Evolutionary conservation across 1,140 invertebrate genomes (phyloP), one percentile per base, ranked within the genome.

Genomic region (Hylaeus volcanicus): DNA sequence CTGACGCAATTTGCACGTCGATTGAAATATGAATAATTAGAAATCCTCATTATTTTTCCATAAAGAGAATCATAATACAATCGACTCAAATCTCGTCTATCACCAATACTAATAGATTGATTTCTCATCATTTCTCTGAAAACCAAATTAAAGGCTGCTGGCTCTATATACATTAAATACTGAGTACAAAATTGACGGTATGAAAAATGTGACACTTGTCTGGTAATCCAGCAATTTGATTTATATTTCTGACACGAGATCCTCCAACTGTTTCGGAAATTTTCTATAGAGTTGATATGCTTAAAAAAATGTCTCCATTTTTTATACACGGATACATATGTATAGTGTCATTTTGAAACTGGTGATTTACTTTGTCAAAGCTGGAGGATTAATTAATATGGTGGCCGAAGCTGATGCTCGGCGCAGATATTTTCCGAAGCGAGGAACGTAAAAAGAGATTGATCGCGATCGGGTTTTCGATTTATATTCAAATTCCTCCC

Each of bases 401-500:
- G 60, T 73, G 69, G 76, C 48, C 60, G 55, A 73, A 73, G 69
- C 11, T 73, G 69, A 73, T 73, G 60, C 41, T 53, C 39, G 51
- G 5, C 9, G n/a, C 56, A 72, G 69, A 72, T 79, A 72, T 79
- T 73, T 64, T 26, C 39, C 58, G 37, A 61, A 61, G 37, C 58
- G 58, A 6, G 56, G 58, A 48, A 79, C 26, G 41, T 55, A 72
- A 77, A 73, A 73, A 72, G 58, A 73, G 70, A 79, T 73, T 79
- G 76, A 79, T 79, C 70, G 60, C 51, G 70, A 79, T 79, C 76
- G 41, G 60, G 51, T 79, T 79, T 79, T 79, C 76, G 76, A 79
- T 79, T 79, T 79, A 79, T 79, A 79, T 79, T 79, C 76, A 79
- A 79, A 79, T 79, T 79, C 60, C 60, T 53, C 58, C 37, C 65